Base-by-base conservation (phyloP, 2,888 invertebrate species). In the Phortica okadai region DNA sequence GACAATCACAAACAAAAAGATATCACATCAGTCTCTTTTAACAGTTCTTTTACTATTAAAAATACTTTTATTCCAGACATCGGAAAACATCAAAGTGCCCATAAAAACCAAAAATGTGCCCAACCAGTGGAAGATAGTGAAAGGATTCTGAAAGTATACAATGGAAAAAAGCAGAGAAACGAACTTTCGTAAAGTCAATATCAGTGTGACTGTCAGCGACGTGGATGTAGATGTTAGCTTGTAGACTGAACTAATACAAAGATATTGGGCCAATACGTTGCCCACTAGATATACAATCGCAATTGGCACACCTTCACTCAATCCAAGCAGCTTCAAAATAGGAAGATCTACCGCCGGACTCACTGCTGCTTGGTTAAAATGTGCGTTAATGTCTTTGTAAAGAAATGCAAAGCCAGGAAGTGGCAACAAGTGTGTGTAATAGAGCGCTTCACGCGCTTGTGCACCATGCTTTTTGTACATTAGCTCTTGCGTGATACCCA, bases 191-290 rank as follows among this genome's bases (percentile, higher is more conserved):
- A 99, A 92, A 0, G 99, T 99, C 58, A 99, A 95, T 0, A 99
- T 97, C 82, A 99, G 92, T 0, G 98, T 99, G 0, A 99, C 98
- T 0, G 97, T 97, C 70, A 99, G 91, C 0, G 98, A 98, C 0
- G 96, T 94, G 89, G 97, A 97, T 91, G 98, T 97, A 0, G 98
- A 96, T 0, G 98, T 98, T 88, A 99, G 92, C 59, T 95, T 94
- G 88, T 98, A 99, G 0, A 99, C 99, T 5, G 97, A 96, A 89
- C 97, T 95, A 79, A 99, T 98, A 90, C 99, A 99, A 79, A 98
- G 79, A 93, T 94, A 98, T 94, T 98, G 98, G 7, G 98, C 97
- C 0, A 97, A 83, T 0, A 96, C 94, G 90, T 98, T 98, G 10
- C 95, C 94, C 50, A 95, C 89, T 56, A 98, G 92, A 91, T 94